Evolutionary conservation across 2,797 vertebrate species (phyloP).

Genomic region (Tapera naevia): DNA sequence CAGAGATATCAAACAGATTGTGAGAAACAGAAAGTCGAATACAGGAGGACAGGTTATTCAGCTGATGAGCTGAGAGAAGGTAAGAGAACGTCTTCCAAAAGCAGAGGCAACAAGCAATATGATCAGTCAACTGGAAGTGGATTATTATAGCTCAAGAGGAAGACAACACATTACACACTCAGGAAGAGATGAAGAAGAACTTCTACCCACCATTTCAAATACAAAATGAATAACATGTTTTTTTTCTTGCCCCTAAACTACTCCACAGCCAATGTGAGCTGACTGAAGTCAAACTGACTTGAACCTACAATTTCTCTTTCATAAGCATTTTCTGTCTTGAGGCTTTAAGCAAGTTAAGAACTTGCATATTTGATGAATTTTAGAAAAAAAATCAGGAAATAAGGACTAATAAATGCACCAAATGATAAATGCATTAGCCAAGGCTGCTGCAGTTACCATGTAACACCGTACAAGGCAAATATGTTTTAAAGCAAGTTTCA

Average conservation of each 20-base stretch:
- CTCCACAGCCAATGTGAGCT: neutral
- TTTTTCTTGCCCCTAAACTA: neutral
- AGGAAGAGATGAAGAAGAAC: neutral
- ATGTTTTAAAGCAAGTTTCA: neutral
- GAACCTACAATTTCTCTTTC: neutral
- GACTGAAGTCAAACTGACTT: neutral
- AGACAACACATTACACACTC: neutral
- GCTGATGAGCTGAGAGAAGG: neutral
- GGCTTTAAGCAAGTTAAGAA: slow-evolving; percentile 3
- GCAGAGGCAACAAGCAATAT: neutral
- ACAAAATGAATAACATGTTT: neutral
- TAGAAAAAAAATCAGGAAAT: slow-evolving; percentile 1
- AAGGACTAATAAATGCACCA: slow-evolving; percentile 20
- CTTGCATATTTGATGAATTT: neutral
- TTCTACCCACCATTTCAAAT: neutral
- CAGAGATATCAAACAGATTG: neutral
- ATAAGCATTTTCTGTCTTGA: neutral
- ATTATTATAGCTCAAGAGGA: neutral
- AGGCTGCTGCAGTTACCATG: neutral
- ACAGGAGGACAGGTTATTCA: neutral
- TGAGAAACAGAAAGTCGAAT: neutral
- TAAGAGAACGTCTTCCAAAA: neutral
- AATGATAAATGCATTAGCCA: neutral
- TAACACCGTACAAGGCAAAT: neutral
- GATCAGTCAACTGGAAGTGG: neutral